Evolutionary conservation across 2,113 vertebrate genomes (phyloP).

Genomic region (Pseudopipra pipra): DNA sequence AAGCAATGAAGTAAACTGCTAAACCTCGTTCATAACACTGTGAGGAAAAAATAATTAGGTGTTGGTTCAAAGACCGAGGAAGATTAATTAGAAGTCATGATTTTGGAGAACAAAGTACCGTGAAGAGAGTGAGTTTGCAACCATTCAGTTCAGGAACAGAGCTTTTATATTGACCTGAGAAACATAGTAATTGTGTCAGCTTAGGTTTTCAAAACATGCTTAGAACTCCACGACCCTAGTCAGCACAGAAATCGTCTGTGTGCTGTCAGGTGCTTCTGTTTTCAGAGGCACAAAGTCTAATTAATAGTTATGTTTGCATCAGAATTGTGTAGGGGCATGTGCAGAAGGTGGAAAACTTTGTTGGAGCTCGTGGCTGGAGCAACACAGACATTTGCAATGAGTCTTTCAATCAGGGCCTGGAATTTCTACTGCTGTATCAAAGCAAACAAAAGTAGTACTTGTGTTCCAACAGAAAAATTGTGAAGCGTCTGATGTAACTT

Average conservation of each 20-base stretch:
- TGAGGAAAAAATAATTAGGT: constrained; percentile 22
- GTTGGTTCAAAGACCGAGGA: not conserved
- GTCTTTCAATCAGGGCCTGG: not conserved
- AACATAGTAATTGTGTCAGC: not conserved
- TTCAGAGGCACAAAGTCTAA: not conserved
- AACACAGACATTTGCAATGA: not conserved
- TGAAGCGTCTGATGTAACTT: not conserved
- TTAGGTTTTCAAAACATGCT: not conserved
- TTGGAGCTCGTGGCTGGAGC: not conserved
- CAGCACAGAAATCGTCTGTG: not conserved
- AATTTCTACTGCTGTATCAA: not conserved
- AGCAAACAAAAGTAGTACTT: not conserved
- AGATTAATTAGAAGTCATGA: constrained; percentile 37
- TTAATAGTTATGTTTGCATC: not conserved
- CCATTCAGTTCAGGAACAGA: not conserved
- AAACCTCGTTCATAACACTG: not conserved
- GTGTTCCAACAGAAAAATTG: not conserved
- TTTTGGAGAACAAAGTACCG: constrained; percentile 12
- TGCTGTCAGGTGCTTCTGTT: not conserved
- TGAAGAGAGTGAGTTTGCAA: not conserved
- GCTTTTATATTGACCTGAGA: not conserved
- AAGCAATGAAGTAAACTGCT: not conserved
- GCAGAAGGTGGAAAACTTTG: not conserved
- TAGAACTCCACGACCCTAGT: not conserved
- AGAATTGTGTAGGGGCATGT: not conserved